Base-by-base conservation (phyloP, 2,113 vertebrate species). In the Pelecanus crispus region DNA sequence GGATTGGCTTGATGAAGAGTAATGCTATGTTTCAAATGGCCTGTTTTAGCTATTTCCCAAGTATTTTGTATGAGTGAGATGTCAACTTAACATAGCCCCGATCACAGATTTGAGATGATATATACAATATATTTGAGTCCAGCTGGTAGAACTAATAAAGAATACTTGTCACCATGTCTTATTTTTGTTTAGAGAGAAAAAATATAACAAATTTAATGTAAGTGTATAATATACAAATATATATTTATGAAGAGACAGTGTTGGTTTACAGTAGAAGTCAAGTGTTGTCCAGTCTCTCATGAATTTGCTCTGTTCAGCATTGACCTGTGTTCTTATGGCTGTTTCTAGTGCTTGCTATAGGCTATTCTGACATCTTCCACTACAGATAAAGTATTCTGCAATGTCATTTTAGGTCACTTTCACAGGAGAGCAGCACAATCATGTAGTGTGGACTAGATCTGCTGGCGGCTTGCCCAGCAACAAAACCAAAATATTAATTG, bases 401-500 rank as follows among this genome's bases (percentile, higher is more conserved):
- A 79, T 75, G 59, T 73, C 77, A 32, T 94, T 86, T 94, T 75
- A 84, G 61, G 86, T 95, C 56, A 94, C 86, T 96, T 95, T 91
- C 73, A 72, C 45, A 89, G 61, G 52, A 81, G 28, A 89, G 44
- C 68, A 94, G 47, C 52, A 53, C 26, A 65, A 7, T 68, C 25
- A 4, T 47, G 10, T 7, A 79, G 50, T 71, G 34, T 85, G 38
- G 73, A 29, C 88, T 92, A 2, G 15, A 45, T 61, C 78, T 47
- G 22, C 49, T 97, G 92, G 86, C 78, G 62, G 38, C 45, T 70
- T 89, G 84, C 55, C 90, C 70, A 77, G 73, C 88, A 90, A 95
- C 65, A 95, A 96, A 94, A 28, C 38, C 38, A 87, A 61, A 90
- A 77, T 85, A 81, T 90, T 88, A 97, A 92, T 59, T 88, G 84